Conservation (phyloP, 2,797 vertebrate species). For the Coracias cyanogaster region DNA sequence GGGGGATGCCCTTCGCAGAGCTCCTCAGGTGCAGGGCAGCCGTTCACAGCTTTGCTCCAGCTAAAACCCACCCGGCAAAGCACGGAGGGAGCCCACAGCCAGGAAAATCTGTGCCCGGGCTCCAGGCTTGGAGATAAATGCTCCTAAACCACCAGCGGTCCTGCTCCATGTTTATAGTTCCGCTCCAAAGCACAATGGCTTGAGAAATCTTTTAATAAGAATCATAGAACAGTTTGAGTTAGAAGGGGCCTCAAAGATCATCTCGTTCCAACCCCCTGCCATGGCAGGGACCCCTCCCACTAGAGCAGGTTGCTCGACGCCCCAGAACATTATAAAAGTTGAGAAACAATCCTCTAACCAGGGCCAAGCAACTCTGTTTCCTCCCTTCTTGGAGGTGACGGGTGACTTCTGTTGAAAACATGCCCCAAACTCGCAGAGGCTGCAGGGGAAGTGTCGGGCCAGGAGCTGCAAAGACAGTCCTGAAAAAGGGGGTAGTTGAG, state of each 20-base stretch:
- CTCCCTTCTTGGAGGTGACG: background rate
- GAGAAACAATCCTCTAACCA: background rate
- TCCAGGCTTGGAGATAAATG: background rate
- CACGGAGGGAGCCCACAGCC: background rate
- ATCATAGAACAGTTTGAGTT: no score
- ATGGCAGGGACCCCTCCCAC: no score
- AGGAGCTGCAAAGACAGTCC: background rate
- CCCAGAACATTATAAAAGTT: background rate
- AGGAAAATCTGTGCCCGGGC: background rate
- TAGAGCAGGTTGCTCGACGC: no score
- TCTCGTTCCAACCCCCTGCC: no score
- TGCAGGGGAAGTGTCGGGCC: background rate
- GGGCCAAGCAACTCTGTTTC: background rate
- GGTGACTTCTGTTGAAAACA: background rate
- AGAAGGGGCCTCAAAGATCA: no score
- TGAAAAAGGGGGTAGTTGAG: background rate
- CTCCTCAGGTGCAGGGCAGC: background rate
- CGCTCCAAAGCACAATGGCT: background rate
- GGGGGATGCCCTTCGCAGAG: background rate
- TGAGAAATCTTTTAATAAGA: background rate
- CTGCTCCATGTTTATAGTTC: background rate
- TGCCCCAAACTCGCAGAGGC: rapidly evolving
- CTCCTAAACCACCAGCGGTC: background rate
- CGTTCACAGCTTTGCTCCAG: background rate
- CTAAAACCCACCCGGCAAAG: background rate